Evolutionary conservation across 1,140 invertebrate genomes (phyloP), one percentile per base, ranked within the genome.

Genomic region (Pomphorhynchus laevis): DNA sequence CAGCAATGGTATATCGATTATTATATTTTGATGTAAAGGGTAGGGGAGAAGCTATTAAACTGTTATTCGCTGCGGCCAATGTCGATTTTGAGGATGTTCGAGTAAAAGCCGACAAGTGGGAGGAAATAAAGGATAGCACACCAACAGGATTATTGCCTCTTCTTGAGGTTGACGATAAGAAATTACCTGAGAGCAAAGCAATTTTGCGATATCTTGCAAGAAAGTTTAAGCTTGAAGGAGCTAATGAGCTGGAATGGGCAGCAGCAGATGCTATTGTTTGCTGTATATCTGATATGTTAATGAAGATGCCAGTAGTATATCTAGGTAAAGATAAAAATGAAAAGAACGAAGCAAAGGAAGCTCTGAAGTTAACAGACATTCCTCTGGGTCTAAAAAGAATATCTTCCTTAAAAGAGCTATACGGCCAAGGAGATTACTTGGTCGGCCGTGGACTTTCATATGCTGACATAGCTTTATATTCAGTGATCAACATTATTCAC

Each of bases 1-100:
- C 34, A 18, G 50, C 50, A 50, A 9, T 45, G 2, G 12, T 25
- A 6, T 53, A 53, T 44, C 47, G 49, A 43, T 34, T 54, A 25
- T 44, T 37, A 12, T 55, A 55, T 41, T 55, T 55, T 44, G 39
- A 50, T 31, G 34, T 37, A 9, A 40, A 47, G 11, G 53, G 50
- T 18, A 24, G 50, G 42, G 53, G 45, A 4, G 53, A 55, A 38
- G 11, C 45, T 2, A 43, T 45, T 33, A 46, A 53, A 17, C 39
- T 52, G 23, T 29, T 53, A n/a, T 51, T 55, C 23, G 47, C 44
- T 6, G 34, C 46, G 1, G 50, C 50, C 11, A 46, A 42, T 14
- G 32, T 43, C 12, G 20, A 41, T n/a, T 55, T 48, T 43, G 50
- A 52, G 40, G 53, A 55, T 40, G 35, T 45, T 12, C 39, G 51